A percentile compares a stretch with the other conserved stretches of the same genome.
Conservation (phyloP, 2,888 invertebrate genomes). For the Dione juno region DNA sequence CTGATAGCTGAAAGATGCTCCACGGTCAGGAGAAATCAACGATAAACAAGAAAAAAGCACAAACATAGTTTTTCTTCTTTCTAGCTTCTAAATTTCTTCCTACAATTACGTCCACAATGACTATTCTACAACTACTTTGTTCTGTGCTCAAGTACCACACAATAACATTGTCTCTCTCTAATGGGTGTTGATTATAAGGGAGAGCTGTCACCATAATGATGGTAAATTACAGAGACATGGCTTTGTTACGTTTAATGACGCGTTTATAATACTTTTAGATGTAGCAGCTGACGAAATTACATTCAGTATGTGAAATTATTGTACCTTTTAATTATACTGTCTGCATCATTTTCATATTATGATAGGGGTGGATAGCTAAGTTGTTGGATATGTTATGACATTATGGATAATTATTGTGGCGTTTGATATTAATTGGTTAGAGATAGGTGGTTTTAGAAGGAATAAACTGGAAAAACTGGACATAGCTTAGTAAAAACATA, state of each 20-base stretch:
- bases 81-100: too few species aligned
- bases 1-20: too few species aligned
- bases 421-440: too few species aligned
- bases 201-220: constrained; percentile 61
- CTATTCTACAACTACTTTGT: constrained; percentile 6
- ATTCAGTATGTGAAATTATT: constrained; percentile 18
- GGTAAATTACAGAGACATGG: constrained; percentile 56
- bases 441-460: too few species aligned
- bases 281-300: constrained; percentile 37
- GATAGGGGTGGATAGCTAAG: background rate
- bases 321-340: constrained; percentile 19
- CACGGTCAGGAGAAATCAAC: too few species aligned
- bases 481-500: too few species aligned
- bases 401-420: background rate
- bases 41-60: too few species aligned
- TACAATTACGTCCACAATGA: too few species aligned
- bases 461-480: too few species aligned
- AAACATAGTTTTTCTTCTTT: too few species aligned
- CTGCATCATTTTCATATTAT: constrained; percentile 2
- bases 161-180: constrained; percentile 46
- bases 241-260: constrained; percentile 48
- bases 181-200: constrained; percentile 59
- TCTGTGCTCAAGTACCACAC: constrained; percentile 25
- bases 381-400: background rate
- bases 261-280: constrained; percentile 34